Conservation (phyloP, 2,888 invertebrate genomes). For the Caenorhabditis sp. region DNA sequence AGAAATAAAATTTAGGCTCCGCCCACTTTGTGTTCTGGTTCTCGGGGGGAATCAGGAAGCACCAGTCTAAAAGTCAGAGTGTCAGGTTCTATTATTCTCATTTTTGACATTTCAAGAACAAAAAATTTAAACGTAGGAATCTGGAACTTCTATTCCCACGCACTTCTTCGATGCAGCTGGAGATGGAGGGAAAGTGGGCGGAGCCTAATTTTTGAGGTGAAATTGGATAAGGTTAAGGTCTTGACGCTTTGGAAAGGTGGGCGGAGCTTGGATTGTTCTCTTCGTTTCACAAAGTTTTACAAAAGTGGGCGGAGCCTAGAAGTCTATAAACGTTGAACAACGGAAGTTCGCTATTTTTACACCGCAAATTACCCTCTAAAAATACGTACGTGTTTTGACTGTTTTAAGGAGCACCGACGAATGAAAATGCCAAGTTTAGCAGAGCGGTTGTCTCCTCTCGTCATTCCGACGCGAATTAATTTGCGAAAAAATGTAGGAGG, state of each 20-base stretch:
- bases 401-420: no score
- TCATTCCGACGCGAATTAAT: neutral
- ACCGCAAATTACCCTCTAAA: no score
- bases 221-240: no score
- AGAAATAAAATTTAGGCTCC: neutral
- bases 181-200: no score
- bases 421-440: no score
- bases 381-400: no score
- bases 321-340: no score
- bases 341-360: no score
- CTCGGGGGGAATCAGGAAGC: constrained; percentile 7
- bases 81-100: neutral
- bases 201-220: no score
- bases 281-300: neutral
- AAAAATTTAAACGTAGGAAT: no score
- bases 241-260: neutral
- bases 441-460: neutral
- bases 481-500: constrained; percentile 1
- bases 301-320: neutral
- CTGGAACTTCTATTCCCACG: neutral
- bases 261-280: neutral
- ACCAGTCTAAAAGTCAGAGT: constrained; percentile 7
- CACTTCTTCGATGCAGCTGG: neutral
- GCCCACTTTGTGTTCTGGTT: constrained; percentile 13
- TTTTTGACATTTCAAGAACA: constrained; percentile 1